phyloP scores from a whole-genome alignment of 2,113 vertebrate genomes.

The Phalacrocorax pelagicus region DNA sequence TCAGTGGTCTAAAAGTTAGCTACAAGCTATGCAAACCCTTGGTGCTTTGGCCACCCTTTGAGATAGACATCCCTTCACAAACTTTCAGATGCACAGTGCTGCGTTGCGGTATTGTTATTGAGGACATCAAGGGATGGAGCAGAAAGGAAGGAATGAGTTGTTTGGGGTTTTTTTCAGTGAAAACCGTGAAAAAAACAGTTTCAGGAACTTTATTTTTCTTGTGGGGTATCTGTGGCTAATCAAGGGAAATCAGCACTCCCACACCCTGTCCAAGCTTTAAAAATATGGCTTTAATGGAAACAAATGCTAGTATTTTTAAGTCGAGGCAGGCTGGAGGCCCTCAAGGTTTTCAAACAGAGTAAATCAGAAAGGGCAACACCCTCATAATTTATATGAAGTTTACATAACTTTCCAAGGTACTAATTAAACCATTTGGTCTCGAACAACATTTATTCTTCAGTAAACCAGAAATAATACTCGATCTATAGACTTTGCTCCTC shows the following conservation, averaged over 20 bases:
- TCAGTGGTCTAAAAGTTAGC: background rate
- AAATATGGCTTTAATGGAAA: constrained; percentile 48
- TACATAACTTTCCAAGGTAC: background rate
- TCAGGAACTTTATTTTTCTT: constrained; percentile 37
- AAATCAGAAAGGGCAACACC: constrained; percentile 41
- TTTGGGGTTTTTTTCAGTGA: background rate
- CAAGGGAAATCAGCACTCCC: constrained; percentile 48
- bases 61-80: background rate
- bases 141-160: background rate
- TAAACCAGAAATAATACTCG: background rate
- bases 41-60: background rate
- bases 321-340: background rate
- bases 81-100: background rate
- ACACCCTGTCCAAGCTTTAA: constrained; percentile 38
- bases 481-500: background rate
- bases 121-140: background rate
- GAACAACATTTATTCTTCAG: background rate
- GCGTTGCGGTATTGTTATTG: background rate
- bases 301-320: constrained; percentile 23
- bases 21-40: background rate
- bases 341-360: constrained; percentile 47
- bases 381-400: constrained; percentile 21
- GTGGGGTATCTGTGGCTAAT: constrained; percentile 31
- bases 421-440: constrained; percentile 17
- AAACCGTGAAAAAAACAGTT: background rate